A percentile compares a stretch with the other conserved stretches of the same genome.
Evolutionary conservation across 1,140 invertebrate species (phyloP).

Genomic region (Listronotus oregonensis): DNA sequence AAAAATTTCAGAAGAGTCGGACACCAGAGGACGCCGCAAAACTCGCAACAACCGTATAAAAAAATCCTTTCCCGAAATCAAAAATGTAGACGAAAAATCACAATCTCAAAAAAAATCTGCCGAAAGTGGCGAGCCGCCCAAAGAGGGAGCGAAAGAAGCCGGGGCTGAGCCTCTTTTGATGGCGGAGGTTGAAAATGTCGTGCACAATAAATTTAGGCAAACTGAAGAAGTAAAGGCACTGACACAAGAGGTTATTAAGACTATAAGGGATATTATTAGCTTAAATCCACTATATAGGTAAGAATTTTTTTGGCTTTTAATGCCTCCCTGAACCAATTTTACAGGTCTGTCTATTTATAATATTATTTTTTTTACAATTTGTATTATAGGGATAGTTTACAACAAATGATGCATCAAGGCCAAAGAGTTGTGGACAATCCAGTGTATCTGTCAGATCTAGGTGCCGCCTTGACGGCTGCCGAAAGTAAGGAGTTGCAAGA

Average conservation of each 20-base stretch:
- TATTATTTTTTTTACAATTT: constrained; percentile 71
- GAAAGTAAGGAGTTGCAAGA: constrained; percentile 91
- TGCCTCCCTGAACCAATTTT: too few relatives aligned
- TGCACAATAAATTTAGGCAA: constrained; percentile 86
- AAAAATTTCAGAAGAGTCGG: constrained; percentile 61
- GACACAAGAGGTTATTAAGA: constrained; percentile 97
- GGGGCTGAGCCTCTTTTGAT: constrained; percentile 70
- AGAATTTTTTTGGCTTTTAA: not conserved
- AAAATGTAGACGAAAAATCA: constrained; percentile 21
- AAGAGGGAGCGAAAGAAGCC: constrained; percentile 14
- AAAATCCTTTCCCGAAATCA: constrained; percentile 31
- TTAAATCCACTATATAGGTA: constrained; percentile 87
- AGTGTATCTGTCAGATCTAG: constrained; percentile 96
- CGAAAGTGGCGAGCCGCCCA: constrained; percentile 28
- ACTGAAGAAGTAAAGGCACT: constrained; percentile 96
- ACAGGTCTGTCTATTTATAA: too few relatives aligned
- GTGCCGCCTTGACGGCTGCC: constrained; percentile 92
- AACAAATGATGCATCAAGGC: constrained; percentile 94
- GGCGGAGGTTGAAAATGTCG: constrained; percentile 94
- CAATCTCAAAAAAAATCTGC: constrained; percentile 25
- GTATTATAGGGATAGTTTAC: constrained; percentile 86
- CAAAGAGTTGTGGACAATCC: constrained; percentile 97
- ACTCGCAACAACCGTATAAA: constrained; percentile 46
- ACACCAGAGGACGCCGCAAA: constrained; percentile 57
- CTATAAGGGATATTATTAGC: constrained; percentile 94